These are phyloP conservation scores for Hypolimnas misippus DNA, from an alignment of 2,888 invertebrate species.

Conservation along the genomic window DNA sequence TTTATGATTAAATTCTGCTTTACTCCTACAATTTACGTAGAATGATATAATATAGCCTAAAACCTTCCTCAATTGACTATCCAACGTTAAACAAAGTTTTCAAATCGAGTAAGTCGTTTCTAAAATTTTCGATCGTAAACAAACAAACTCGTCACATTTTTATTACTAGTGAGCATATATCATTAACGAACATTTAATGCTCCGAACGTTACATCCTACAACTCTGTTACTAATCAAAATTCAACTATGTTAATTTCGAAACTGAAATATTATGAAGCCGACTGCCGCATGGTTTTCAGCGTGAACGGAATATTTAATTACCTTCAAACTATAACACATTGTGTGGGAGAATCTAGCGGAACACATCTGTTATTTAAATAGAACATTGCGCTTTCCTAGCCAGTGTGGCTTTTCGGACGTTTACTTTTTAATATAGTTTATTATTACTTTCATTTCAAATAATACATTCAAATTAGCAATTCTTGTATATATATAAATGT, in stretches of 20 bases:
- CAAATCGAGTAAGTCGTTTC: too few relatives aligned
- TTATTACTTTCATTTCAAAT: not conserved
- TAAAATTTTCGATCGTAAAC: too few relatives aligned
- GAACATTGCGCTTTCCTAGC: constrained; percentile 9
- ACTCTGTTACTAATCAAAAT: constrained; percentile 76
- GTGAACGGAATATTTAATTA: constrained; percentile 38
- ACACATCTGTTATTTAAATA: constrained; percentile 28
- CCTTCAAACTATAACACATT: constrained; percentile 23
- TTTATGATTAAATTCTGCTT: too few relatives aligned
- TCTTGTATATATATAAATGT: too few relatives aligned
- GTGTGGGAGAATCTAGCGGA: constrained; percentile 15
- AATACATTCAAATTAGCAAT: too few relatives aligned
- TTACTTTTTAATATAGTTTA: not conserved
- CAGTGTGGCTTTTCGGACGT: constrained; percentile 1
- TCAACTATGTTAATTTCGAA: constrained; percentile 74
- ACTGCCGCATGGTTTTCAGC: constrained; percentile 23
- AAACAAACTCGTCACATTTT: constrained; percentile 45
- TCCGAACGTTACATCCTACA: constrained; percentile 34
- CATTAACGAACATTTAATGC: constrained; percentile 67
- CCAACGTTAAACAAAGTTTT: too few relatives aligned
- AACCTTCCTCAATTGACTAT: too few relatives aligned
- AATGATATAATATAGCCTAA: too few relatives aligned
- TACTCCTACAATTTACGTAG: too few relatives aligned
- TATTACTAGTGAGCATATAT: constrained; percentile 48
- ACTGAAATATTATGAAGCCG: constrained; percentile 46